Conservation (phyloP, 2,797 vertebrate genomes). For the Pangasius krempfi region DNA sequence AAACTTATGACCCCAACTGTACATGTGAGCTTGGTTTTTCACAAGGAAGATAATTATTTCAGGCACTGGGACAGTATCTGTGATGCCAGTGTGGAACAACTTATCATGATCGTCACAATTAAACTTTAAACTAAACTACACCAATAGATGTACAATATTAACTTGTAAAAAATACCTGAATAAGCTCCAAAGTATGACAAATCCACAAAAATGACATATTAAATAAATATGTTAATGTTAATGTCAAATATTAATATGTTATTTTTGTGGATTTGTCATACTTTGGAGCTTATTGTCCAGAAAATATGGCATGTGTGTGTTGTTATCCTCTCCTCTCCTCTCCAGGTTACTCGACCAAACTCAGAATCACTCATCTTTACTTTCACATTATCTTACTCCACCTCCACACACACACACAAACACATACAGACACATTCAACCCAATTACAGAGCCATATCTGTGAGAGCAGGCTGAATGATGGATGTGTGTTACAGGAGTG, state of each 20-base stretch:
- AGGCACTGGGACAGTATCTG: background rate
- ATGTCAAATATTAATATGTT: no score
- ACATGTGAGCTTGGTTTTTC: background rate
- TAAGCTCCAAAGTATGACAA: no score
- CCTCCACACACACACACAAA: background rate
- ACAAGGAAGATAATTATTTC: background rate
- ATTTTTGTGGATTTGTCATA: background rate
- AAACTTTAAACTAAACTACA: background rate
- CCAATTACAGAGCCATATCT: slow-evolving; percentile 76
- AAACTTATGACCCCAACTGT: no score
- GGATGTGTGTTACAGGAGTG: slow-evolving; percentile 64
- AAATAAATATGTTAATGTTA: no score
- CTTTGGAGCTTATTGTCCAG: background rate
- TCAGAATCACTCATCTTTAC: slow-evolving; percentile 76
- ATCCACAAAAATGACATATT: no score
- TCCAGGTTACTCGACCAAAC: background rate
- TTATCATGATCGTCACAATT: background rate
- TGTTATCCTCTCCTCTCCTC: background rate
- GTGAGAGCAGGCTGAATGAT: slow-evolving; percentile 76
- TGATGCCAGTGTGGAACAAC: background rate
- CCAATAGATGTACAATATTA: background rate
- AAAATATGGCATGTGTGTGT: background rate
- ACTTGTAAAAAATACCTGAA: background rate
- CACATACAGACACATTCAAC: slow-evolving; percentile 41
- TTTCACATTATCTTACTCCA: slow-evolving; percentile 63